Evolutionary conservation across 1,140 invertebrate species (phyloP).

Genomic region (Nephila pilipes): DNA sequence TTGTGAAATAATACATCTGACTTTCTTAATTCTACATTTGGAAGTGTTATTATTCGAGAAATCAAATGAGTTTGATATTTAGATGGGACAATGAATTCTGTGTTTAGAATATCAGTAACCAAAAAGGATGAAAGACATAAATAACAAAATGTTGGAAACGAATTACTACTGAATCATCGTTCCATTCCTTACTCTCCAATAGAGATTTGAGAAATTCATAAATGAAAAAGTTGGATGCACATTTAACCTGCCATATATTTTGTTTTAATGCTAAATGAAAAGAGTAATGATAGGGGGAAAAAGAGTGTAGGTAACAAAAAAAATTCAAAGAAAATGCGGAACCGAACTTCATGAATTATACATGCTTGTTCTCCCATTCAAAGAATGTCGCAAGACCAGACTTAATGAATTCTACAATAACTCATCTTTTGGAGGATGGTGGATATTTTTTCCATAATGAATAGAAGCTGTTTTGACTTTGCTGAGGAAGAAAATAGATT

Average conservation of each 20-base stretch:
- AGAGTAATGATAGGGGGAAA: background rate
- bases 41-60: too few species aligned
- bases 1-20: too few species aligned
- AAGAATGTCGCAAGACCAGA: background rate
- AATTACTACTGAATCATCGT: too few species aligned
- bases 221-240: too few species aligned
- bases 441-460: background rate
- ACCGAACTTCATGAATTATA: constrained; percentile 31
- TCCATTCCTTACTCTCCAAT: too few species aligned
- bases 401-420: constrained; percentile 49
- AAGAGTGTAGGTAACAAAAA: background rate
- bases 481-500: background rate
- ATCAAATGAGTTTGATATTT: too few species aligned
- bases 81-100: too few species aligned
- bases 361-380: constrained; percentile 13
- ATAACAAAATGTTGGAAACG: too few species aligned
- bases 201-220: too few species aligned
- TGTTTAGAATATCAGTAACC: too few species aligned
- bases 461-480: background rate
- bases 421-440: background rate
- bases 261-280: background rate
- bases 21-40: too few species aligned
- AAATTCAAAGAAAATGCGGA: background rate
- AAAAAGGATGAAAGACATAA: too few species aligned
- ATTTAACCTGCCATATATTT: background rate